phyloP scores from a whole-genome alignment of 2,797 vertebrate species.

The Helicolenus hilgendorfi region DNA sequence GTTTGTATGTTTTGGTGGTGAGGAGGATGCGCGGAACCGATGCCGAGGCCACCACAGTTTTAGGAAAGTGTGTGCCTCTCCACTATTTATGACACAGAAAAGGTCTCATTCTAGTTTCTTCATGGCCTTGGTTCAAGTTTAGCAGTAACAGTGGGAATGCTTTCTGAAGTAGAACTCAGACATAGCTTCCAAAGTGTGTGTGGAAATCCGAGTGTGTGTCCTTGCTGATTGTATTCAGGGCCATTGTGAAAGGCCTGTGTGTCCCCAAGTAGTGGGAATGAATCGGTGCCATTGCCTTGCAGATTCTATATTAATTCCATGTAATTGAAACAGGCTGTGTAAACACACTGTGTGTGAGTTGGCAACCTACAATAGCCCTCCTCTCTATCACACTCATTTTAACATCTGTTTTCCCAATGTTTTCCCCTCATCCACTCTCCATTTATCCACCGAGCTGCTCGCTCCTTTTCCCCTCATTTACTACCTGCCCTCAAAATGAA shows the following conservation, averaged over 20 bases:
- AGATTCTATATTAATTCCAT: slow-evolving; percentile 42
- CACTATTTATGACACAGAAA: not conserved
- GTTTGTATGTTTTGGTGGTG: not conserved
- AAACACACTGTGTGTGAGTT: slow-evolving; percentile 26
- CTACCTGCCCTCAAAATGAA: slow-evolving; percentile 6
- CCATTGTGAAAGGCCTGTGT: slow-evolving; percentile 8
- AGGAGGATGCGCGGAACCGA: not conserved
- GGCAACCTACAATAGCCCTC: not conserved
- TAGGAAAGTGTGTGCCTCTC: not conserved
- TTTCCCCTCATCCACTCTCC: not conserved
- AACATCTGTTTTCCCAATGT: slow-evolving; percentile 38
- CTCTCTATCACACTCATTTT: slow-evolving; percentile 16
- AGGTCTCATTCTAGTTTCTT: not conserved
- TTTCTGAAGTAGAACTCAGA: not conserved
- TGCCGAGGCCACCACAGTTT: not conserved
- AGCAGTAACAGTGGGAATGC: not conserved
- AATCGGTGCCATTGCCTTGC: slow-evolving; percentile 34
- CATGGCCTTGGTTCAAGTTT: not conserved
- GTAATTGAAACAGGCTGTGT: slow-evolving; percentile 42
- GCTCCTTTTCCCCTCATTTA: slow-evolving; percentile 12
- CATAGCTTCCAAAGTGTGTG: not conserved
- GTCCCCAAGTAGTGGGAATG: slow-evolving; percentile 26
- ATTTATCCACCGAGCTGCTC: not conserved
- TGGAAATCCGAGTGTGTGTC: not conserved
- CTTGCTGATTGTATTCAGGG: slow-evolving; percentile 15